Evolutionary conservation across 2,113 vertebrate species (phyloP), one percentile per base, ranked within the genome.

Genomic region (Gadus chalcogrammus): DNA sequence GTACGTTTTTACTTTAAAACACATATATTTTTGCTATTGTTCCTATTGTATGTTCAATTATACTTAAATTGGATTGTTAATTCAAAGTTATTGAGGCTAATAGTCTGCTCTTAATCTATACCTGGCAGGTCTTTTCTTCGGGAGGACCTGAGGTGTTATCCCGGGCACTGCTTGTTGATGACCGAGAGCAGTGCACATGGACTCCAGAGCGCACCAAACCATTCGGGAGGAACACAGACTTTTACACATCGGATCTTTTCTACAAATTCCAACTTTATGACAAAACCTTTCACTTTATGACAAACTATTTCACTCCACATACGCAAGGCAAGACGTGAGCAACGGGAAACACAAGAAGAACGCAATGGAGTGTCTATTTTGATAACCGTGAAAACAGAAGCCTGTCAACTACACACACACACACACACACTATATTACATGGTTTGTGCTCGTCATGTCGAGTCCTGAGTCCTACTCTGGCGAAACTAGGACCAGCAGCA

Each of bases 231-330:
- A 80, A 71, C 65, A 70, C 7, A 75, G 72, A 88, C 83, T 85
- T 79, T 84, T 84, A 79, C 70, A 76, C 31, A 72, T 74, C 72
- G 69, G 69, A 88, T 83, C 77, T 86, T 87, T 87, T 86, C 78
- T 81, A 85, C 75, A 78, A 83, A 81, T 79, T 83, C 75, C 56
- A 81, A 70, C 85, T 80, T 85, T 74, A 72, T 72, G 77, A 80
- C 53, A 81, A 77, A 82, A 68, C 79, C 61, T 85, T 84, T 80
- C 69, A 79, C 75, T 77, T 68, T 74, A 70, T 78, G 20, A 61
- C 64, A 72, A 72, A 66, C 73, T 58, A 9, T 58, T 58, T 58
- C n/a, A 58, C 55, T 58, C 55, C 55, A 58, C 55, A 58, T 16
- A 58, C 1, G 16, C 42, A 48, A 58, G 55, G 70, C 81, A 74